These are phyloP conservation scores for Crematogaster levior DNA, from an alignment of 2,888 invertebrate species.

Conservation along the genomic window DNA sequence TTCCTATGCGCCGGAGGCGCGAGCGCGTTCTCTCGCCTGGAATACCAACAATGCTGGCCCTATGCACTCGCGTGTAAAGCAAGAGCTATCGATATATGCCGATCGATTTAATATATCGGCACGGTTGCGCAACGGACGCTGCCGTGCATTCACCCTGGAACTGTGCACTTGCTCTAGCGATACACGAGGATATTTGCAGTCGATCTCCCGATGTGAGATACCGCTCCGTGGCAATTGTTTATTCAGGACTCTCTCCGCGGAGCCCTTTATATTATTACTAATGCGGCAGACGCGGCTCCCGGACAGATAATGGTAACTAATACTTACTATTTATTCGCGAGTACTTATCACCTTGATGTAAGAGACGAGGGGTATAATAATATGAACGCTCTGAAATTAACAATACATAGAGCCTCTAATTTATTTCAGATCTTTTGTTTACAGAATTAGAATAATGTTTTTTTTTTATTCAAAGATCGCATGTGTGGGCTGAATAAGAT, in stretches of 20 bases:
- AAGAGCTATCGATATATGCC: constrained; percentile 63
- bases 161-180: constrained; percentile 62
- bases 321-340: background rate
- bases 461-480: background rate
- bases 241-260: constrained; percentile 40
- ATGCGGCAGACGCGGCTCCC: constrained; percentile 38
- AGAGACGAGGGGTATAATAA: too few species aligned
- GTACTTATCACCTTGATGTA: background rate
- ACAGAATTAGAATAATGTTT: too few species aligned
- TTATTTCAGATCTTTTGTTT: background rate
- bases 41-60: constrained; percentile 64
- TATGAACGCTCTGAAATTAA: background rate
- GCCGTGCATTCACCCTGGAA: constrained; percentile 68
- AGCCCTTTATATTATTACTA: constrained; percentile 42
- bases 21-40: constrained; percentile 37
- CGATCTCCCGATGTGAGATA: constrained; percentile 36
- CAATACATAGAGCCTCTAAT: too few species aligned
- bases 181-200: constrained; percentile 29
- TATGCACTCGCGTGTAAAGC: constrained; percentile 36
- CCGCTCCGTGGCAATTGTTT: constrained; percentile 42
- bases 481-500: constrained; percentile 22
- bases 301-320: constrained; percentile 22
- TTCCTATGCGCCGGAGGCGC: constrained; percentile 56
- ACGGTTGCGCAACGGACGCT: constrained; percentile 65
- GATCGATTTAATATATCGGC: constrained; percentile 68